A percentile compares a stretch with the other conserved stretches of the same genome.
phyloP scores from a whole-genome alignment of 2,888 invertebrate species.

The Synergus umbraculus region DNA sequence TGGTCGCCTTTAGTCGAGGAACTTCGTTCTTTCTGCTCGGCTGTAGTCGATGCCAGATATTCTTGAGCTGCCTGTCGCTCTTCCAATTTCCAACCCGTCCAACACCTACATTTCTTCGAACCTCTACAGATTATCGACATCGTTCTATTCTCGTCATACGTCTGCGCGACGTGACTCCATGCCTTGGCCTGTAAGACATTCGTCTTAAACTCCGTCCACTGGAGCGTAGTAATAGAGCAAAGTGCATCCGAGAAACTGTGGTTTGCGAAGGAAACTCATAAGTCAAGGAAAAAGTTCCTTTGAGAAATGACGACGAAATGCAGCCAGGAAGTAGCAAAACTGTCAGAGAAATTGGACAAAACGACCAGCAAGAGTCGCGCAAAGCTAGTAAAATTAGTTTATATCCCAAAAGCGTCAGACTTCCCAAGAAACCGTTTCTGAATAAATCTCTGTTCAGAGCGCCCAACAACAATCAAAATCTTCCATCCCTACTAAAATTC shows the following conservation, averaged over 20 bases:
- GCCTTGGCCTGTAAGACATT: conserved; percentile 54
- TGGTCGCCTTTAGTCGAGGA: not conserved
- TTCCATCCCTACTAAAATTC: too few relatives aligned
- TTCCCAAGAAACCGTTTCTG: not conserved
- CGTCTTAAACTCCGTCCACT: conserved; percentile 50
- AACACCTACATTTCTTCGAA: conserved; percentile 47
- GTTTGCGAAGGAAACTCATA: conserved; percentile 33
- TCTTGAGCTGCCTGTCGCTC: conserved; percentile 37
- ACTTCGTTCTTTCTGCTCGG: conserved; percentile 13
- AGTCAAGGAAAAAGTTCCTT: conserved; percentile 31
- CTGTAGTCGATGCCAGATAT: conserved; percentile 32
- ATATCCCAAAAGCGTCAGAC: not conserved
- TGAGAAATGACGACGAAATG: conserved; percentile 28
- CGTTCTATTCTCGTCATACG: conserved; percentile 59
- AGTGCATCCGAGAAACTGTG: conserved; percentile 48
- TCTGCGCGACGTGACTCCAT: conserved; percentile 51
- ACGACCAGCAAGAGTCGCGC: not conserved
- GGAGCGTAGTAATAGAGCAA: conserved; percentile 54
- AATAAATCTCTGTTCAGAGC: not conserved
- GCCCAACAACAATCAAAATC: too few relatives aligned
- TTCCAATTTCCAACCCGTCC: conserved; percentile 36
- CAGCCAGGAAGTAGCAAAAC: conserved; percentile 35
- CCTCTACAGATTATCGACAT: conserved; percentile 56
- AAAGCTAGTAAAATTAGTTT: conserved; percentile 19
- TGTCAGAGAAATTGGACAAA: conserved; percentile 28